These are phyloP conservation scores for Aphyosemion australe DNA, from an alignment of 2,113 vertebrate genomes.

Conservation along the genomic window DNA sequence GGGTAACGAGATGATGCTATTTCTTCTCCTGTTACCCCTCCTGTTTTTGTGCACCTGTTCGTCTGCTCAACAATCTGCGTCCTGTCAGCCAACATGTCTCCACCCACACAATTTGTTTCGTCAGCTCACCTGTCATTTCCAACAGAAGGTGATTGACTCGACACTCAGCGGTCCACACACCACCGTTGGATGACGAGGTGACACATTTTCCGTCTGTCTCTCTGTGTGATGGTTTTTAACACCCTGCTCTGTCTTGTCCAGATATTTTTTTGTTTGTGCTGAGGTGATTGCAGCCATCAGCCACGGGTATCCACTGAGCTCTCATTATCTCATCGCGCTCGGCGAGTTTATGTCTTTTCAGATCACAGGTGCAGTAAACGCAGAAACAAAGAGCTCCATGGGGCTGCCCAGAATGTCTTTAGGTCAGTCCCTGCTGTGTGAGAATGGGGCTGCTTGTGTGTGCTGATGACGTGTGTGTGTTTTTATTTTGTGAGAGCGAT, in stretches of 20 bases:
- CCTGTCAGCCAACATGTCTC: constrained; percentile 31
- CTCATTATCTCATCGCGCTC: constrained; percentile 33
- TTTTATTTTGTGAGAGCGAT: background rate
- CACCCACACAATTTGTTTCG: constrained; percentile 48
- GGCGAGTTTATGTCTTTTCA: constrained; percentile 32
- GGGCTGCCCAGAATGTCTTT: background rate
- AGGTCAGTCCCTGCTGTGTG: constrained; percentile 2
- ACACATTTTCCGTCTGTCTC: constrained; percentile 46
- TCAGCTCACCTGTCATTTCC: constrained; percentile 47
- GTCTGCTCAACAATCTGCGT: constrained; percentile 26
- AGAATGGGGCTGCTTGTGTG: background rate
- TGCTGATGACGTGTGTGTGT: constrained; percentile 6
- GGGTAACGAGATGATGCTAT: too few relatives aligned
- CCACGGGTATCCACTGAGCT: constrained; percentile 43
- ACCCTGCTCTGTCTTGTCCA: constrained; percentile 8
- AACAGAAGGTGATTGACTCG: constrained; percentile 58
- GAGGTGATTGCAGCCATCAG: constrained; percentile 45
- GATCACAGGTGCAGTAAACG: constrained; percentile 35
- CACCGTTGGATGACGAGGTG: constrained; percentile 36
- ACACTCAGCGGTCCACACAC: constrained; percentile 9
- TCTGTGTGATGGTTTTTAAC: constrained; percentile 44
- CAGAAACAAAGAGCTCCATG: constrained; percentile 19
- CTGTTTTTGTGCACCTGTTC: constrained; percentile 27
- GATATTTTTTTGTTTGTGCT: constrained; percentile 22
- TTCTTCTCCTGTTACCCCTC: constrained; percentile 10